These are phyloP conservation scores for Carpatolechia fugitivella DNA, from an alignment of 2,888 invertebrate species.

Conservation along the genomic window DNA sequence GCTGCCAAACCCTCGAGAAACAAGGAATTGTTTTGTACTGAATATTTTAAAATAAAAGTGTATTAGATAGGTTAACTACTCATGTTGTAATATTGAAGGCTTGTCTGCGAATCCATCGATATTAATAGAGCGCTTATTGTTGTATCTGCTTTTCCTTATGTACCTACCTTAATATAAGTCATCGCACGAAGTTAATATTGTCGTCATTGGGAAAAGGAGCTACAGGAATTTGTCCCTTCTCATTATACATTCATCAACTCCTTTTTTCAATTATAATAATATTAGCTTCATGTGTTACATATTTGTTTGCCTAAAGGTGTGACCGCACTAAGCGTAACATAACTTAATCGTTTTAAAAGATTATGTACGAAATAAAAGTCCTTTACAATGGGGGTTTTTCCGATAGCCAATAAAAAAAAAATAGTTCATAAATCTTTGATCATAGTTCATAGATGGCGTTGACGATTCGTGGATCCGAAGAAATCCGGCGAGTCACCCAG, in stretches of 20 bases:
- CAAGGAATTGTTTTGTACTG: background rate
- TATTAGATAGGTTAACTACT: conserved; percentile 3
- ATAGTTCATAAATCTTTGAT: no score
- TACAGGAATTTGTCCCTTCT: background rate
- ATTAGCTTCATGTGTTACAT: background rate
- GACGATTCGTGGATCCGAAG: no score
- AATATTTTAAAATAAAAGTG: background rate
- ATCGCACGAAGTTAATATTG: background rate
- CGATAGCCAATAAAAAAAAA: no score
- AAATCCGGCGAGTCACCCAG: no score
- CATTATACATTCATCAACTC: no score
- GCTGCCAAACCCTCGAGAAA: no score
- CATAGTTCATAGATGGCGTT: no score
- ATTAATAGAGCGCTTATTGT: background rate
- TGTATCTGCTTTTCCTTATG: conserved; percentile 1
- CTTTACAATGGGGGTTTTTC: no score
- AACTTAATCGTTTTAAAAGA: no score
- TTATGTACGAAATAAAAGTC: no score
- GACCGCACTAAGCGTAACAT: no score
- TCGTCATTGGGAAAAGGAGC: background rate
- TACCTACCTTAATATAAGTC: background rate
- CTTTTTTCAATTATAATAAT: background rate
- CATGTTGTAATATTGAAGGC: background rate
- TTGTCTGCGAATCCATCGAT: background rate
- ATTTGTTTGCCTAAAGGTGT: no score